Base-by-base conservation (phyloP, 2,888 invertebrate species). In the Trichacis sp. region DNA sequence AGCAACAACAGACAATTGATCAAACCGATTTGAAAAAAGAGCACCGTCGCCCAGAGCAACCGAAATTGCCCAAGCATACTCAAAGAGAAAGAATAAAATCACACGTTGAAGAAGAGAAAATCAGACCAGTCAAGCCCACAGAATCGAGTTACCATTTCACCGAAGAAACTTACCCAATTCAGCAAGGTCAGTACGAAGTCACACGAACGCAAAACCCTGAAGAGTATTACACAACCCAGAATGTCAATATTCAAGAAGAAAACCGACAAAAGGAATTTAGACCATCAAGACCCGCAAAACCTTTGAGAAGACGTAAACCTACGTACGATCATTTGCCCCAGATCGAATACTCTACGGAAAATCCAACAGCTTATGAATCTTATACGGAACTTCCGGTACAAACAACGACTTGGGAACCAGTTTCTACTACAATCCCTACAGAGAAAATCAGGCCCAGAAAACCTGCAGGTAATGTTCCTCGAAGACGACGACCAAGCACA, bases 401-500 rank as follows among this genome's bases (percentile, higher is more conserved):
- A 50, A 75, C 78, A 0, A 80, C 78, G 0, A 50, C 48, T 2
- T 55, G 68, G n/a, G 75, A 76, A 14, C 73, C 76, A 48, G 49
- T 58, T 53, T 66, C 69, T 0, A 68, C 71, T 2, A 69, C 68
- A 3, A 57, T 59, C 19, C 52, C 20, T 8, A 48, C 64, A 0
- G 77, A 75, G 14, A 78, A 74, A 53, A 36, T 70, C 0, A 73
- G 77, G 55, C 71, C 70, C 1, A 71, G 78, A 2, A 68, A 78
- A n/a, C 79, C 81, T 0, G 70, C 68, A n/a, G 46, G 6, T 33
- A 56, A 33, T 5, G 29, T 49, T 0, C 65, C 75, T 2, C 19
- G 69, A n/a, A 70, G 78, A 15, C 73, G 81, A 51, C 69, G 79
- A 42, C 72, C 78, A 4, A 77, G 76, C 0, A 73, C 75, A 0